Percentiles rank a stretch among this genome's conserved stretches.
phyloP scores from a whole-genome alignment of 2,888 invertebrate species.

The Lasioglossum vierecki region DNA sequence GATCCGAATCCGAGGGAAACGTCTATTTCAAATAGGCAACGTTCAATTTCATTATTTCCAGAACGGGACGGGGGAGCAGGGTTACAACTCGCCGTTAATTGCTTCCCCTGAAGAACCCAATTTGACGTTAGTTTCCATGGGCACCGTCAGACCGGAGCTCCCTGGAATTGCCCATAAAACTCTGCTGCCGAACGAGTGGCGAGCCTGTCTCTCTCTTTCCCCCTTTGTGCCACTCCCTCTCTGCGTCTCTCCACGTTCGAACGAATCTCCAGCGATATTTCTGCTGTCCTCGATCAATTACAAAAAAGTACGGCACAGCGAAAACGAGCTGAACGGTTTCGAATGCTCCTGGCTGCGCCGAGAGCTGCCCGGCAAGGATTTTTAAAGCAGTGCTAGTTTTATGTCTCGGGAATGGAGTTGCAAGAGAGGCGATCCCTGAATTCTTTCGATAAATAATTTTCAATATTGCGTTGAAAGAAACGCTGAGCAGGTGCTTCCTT shows the following conservation, averaged over 20 bases:
- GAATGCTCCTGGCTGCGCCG: background rate
- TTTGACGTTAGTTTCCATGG: slow-evolving; percentile 16
- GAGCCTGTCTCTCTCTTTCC: background rate
- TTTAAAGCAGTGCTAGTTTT: background rate
- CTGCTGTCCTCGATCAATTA: slow-evolving; percentile 10
- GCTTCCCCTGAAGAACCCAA: slow-evolving; percentile 7
- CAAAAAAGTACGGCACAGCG: background rate
- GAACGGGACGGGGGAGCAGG: background rate
- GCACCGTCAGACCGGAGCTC: slow-evolving; percentile 12
- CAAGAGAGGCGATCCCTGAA: background rate
- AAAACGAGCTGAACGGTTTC: background rate
- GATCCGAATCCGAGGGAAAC: background rate
- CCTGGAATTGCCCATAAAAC: slow-evolving; percentile 20
- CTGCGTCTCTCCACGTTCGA: background rate
- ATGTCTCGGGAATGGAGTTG: background rate
- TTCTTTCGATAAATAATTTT: too few species aligned
- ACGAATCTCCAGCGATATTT: slow-evolving; percentile 1
- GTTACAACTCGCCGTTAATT: slow-evolving; percentile 20
- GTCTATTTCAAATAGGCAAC: slow-evolving; percentile 19
- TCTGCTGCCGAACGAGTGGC: slow-evolving; percentile 7
- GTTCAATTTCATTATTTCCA: slow-evolving; percentile 8
- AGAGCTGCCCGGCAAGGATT: background rate
- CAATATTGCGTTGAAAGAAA: too few species aligned
- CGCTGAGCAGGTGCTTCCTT: background rate
- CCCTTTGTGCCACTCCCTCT: background rate